phyloP scores from a whole-genome alignment of 2,113 vertebrate genomes.

The Myocastor coypus region DNA sequence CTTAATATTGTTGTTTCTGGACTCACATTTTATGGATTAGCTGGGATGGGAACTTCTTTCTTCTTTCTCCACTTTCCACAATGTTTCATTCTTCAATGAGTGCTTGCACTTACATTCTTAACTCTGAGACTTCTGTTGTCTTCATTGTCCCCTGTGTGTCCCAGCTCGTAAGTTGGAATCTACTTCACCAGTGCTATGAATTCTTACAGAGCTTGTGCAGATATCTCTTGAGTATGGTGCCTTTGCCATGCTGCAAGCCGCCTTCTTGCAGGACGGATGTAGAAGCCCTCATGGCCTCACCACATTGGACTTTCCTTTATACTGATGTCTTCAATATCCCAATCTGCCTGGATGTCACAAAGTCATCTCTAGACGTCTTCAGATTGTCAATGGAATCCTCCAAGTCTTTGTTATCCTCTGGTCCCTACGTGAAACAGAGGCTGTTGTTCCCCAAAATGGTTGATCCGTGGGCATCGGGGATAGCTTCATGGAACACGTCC shows the following conservation, averaged over 20 bases:
- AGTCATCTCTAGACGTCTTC: neutral
- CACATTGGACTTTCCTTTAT: neutral
- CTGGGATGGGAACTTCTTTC: neutral
- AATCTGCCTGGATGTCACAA: neutral
- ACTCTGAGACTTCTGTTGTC: neutral
- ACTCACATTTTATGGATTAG: neutral
- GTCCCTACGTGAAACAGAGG: neutral
- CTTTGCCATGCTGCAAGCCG: neutral
- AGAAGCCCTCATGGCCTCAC: neutral
- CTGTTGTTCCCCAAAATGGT: neutral
- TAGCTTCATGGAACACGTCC: neutral
- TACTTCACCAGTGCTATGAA: neutral
- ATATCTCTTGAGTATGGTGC: neutral
- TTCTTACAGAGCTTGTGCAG: neutral
- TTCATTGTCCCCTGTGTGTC: neutral
- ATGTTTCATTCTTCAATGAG: neutral
- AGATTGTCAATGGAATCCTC: neutral
- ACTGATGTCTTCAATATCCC: neutral
- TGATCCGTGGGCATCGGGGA: neutral
- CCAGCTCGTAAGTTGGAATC: neutral
- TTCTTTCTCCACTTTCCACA: neutral
- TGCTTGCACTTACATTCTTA: neutral
- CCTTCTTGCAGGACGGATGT: neutral
- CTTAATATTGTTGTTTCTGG: neutral
- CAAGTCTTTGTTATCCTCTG: neutral